phyloP scores from a whole-genome alignment of 2,113 vertebrate genomes.

The Triplophysa dalaica region DNA sequence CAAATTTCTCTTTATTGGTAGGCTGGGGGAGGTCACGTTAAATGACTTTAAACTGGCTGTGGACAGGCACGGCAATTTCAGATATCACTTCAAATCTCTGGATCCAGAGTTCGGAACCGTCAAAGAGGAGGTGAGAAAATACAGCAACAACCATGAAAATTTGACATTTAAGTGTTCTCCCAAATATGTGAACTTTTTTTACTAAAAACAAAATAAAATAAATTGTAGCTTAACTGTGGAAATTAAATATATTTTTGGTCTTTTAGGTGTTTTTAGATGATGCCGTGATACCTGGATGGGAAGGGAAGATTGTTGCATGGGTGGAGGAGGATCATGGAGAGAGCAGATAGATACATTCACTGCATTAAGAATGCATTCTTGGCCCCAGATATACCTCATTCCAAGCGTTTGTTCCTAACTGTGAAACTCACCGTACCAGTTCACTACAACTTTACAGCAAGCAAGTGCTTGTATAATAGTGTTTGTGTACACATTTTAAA shows the following conservation, averaged over 20 bases:
- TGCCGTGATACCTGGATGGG: constrained; percentile 93
- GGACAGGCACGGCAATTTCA: constrained; percentile 88
- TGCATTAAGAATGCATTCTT: neutral
- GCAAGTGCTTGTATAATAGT: constrained; percentile 8
- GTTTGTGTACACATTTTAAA: constrained; percentile 12
- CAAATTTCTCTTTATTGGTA: constrained; percentile 62
- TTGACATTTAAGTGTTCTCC: no score
- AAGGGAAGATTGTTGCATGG: constrained; percentile 98
- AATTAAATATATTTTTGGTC: neutral
- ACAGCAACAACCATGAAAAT: neutral
- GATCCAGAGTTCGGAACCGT: constrained; percentile 98
- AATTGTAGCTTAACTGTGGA: neutral
- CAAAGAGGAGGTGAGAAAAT: constrained; percentile 87
- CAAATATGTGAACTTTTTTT: no score
- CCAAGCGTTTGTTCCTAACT: constrained; percentile 4
- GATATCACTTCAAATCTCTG: constrained; percentile 97
- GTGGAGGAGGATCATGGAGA: constrained; percentile 94
- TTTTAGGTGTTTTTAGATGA: constrained; percentile 90
- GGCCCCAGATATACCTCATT: constrained; percentile 38
- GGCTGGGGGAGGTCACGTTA: constrained; percentile 92
- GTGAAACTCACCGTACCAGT: constrained; percentile 2
- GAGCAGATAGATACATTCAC: constrained; percentile 69
- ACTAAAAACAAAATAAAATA: neutral
- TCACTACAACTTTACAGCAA: constrained; percentile 8
- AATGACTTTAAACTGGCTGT: constrained; percentile 93